Percentiles rank a stretch among this genome's conserved stretches.
Conservation (phyloP, 2,888 invertebrate species). For the Kryphioiulus occultus region DNA sequence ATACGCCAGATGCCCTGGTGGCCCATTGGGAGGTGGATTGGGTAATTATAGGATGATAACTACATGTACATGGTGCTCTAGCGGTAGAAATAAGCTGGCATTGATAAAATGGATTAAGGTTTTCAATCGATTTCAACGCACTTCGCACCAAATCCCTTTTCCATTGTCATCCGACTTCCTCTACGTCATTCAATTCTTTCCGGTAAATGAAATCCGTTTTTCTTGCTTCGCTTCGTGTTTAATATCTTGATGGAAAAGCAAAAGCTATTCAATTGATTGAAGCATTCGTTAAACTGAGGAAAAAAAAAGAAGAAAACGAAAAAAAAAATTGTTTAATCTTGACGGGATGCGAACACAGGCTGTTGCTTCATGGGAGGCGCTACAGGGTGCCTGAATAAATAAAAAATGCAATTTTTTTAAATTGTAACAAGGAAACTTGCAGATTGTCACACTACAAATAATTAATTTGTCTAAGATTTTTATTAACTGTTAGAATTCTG, state of each 20-base stretch:
- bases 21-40: too few relatives aligned
- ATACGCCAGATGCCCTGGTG: too few relatives aligned
- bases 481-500: too few relatives aligned
- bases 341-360: neutral
- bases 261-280: neutral
- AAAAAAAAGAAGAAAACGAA: too few relatives aligned
- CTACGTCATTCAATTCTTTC: constrained; percentile 18
- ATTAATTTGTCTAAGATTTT: too few relatives aligned
- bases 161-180: neutral
- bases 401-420: too few relatives aligned
- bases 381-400: too few relatives aligned
- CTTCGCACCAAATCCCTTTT: neutral
- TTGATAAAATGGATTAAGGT: neutral
- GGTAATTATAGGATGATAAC: too few relatives aligned
- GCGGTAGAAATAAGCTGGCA: neutral
- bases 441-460: too few relatives aligned
- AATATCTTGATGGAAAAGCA: neutral
- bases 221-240: neutral
- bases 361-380: too few relatives aligned
- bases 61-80: neutral
- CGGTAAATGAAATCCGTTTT: constrained; percentile 7
- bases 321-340: neutral
- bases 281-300: neutral
- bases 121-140: neutral
- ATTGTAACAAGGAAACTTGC: too few relatives aligned